phyloP scores from a whole-genome alignment of 2,797 vertebrate species.

The Malacoraja senta region DNA sequence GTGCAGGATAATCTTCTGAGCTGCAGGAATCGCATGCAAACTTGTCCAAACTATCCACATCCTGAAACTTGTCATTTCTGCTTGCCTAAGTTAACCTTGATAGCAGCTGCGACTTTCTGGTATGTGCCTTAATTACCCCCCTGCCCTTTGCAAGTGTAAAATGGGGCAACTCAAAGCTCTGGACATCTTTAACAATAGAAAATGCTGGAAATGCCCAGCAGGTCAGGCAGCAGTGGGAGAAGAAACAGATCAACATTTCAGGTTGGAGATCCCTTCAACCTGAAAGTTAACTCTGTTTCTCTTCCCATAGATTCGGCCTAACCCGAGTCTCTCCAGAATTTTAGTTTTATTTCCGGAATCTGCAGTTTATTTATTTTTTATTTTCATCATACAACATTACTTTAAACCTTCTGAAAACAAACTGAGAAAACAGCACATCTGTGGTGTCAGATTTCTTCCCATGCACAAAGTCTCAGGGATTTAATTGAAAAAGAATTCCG shows the following conservation, averaged over 20 bases:
- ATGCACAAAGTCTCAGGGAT: neutral
- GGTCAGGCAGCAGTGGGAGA: too few species aligned
- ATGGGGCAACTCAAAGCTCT: neutral
- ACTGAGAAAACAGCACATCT: neutral
- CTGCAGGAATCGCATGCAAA: neutral
- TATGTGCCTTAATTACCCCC: neutral
- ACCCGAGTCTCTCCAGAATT: too few species aligned
- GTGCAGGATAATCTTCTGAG: neutral
- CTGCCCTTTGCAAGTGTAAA: neutral
- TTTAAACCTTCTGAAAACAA: neutral
- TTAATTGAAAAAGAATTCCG: neutral
- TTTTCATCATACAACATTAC: too few species aligned
- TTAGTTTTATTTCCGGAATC: too few species aligned
- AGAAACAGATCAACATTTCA: too few species aligned
- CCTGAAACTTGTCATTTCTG: neutral
- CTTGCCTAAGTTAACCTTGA: neutral
- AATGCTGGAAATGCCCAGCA: too few species aligned
- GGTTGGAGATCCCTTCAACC: too few species aligned
- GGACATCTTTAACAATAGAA: neutral
- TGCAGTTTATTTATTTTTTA: too few species aligned
- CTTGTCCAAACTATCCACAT: neutral
- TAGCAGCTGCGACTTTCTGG: neutral
- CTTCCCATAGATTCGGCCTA: too few species aligned
- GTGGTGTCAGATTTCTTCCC: neutral
- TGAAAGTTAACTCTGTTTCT: too few species aligned